Evolutionary conservation across 2,888 invertebrate species (phyloP).

Genomic region (Tipula helvola): DNA sequence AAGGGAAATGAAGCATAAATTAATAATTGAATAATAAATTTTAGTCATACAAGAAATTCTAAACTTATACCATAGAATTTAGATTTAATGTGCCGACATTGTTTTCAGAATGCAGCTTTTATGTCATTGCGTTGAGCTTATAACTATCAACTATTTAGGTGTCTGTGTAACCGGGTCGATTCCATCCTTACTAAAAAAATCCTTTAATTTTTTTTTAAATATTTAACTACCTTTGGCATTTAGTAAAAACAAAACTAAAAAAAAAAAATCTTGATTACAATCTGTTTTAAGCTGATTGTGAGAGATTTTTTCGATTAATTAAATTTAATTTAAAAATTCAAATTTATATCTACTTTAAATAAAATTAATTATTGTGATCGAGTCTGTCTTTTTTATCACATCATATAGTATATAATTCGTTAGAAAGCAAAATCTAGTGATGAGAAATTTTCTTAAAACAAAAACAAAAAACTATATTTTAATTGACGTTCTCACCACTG

Average conservation of each 20-base stretch:
- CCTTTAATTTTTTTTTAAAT: neutral
- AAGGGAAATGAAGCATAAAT: no score
- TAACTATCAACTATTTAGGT: no score
- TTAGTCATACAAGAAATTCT: no score
- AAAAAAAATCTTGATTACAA: neutral
- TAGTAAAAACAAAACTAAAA: neutral
- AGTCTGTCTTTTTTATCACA: neutral
- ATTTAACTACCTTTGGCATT: neutral
- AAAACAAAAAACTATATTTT: neutral
- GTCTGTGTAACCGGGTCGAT: no score
- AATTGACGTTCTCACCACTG: neutral
- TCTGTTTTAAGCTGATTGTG: neutral
- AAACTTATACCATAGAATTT: no score
- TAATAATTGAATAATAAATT: no score
- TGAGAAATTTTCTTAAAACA: neutral
- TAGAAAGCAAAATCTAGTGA: neutral
- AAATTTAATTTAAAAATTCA: neutral
- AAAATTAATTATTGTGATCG: neutral
- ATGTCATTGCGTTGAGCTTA: no score
- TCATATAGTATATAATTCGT: neutral
- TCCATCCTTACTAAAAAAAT: no score
- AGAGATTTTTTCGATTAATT: neutral
- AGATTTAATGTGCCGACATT: no score
- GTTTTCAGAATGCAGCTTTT: no score
- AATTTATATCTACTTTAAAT: neutral